Conservation (phyloP, 2,113 vertebrate species). For the Pteropus alecto region DNA sequence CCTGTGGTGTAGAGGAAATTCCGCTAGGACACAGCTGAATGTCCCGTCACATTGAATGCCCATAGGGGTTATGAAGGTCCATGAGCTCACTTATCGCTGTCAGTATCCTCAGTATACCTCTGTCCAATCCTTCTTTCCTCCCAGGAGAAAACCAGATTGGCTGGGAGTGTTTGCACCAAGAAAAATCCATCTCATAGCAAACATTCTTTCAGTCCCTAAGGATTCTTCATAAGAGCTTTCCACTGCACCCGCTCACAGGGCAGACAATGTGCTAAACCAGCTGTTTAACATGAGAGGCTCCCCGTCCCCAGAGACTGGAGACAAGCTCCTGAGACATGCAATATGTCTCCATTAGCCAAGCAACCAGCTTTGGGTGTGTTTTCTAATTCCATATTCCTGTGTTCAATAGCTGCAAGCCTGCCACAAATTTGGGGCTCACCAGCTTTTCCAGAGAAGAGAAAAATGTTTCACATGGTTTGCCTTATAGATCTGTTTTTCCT, state of each 20-base stretch:
- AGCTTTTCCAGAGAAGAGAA: slow-evolving; percentile 19
- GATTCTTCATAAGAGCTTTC: slow-evolving; percentile 69
- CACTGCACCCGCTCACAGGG: slow-evolving; percentile 60
- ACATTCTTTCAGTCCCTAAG: slow-evolving; percentile 67
- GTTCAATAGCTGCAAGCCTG: slow-evolving; percentile 41
- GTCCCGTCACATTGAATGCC: background rate
- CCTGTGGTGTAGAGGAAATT: background rate
- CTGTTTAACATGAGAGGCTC: slow-evolving; percentile 78
- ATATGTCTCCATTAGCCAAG: slow-evolving; percentile 64
- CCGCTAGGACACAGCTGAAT: background rate
- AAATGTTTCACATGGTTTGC: background rate
- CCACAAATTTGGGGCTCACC: slow-evolving; percentile 10
- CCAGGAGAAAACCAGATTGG: slow-evolving; percentile 55
- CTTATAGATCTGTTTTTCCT: background rate
- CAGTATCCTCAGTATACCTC: background rate
- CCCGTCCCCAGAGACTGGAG: slow-evolving; percentile 68
- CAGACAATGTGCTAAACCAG: slow-evolving; percentile 80
- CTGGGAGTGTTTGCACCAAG: slow-evolving; percentile 55
- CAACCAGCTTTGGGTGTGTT: slow-evolving; percentile 25
- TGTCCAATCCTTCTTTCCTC: slow-evolving; percentile 31
- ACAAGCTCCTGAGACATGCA: slow-evolving; percentile 62
- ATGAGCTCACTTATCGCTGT: slow-evolving; percentile 7
- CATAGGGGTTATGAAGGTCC: background rate
- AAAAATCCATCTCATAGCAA: slow-evolving; percentile 62
- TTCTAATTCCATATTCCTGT: slow-evolving; percentile 66